Percentiles rank a stretch among this genome's conserved stretches.
Conservation (phyloP, 2,797 vertebrate genomes). For the Platalea minor region DNA sequence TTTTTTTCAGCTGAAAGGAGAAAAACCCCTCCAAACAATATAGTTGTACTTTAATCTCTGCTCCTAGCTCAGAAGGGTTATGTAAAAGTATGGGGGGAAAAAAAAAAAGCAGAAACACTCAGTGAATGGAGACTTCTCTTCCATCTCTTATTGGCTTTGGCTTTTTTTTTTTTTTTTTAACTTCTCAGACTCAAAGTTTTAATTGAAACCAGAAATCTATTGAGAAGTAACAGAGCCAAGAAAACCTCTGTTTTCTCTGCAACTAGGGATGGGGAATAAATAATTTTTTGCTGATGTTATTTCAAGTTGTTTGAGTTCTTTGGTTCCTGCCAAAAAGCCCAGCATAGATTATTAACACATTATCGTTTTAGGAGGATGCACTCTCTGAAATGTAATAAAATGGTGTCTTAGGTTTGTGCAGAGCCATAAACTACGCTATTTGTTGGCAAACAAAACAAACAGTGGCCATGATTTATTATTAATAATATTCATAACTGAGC, state of each 20-base stretch:
- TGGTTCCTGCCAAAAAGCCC: slow-evolving; percentile 60
- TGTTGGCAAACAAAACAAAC: slow-evolving; percentile 20
- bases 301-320: slow-evolving; percentile 71
- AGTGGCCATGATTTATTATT: slow-evolving; percentile 48
- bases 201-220: slow-evolving; percentile 81
- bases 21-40: background rate
- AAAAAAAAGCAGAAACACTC: background rate
- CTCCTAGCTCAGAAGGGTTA: slow-evolving; percentile 11
- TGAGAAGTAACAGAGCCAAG: slow-evolving; percentile 71
- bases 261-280: slow-evolving; percentile 72
- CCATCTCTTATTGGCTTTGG: slow-evolving; percentile 44
- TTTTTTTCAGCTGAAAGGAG: background rate
- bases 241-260: slow-evolving; percentile 75
- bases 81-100: background rate
- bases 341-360: slow-evolving; percentile 71
- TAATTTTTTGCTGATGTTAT: slow-evolving; percentile 76
- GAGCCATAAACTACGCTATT: background rate
- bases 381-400: slow-evolving; percentile 30
- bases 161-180: slow-evolving; percentile 40
- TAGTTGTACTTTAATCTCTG: slow-evolving; percentile 8
- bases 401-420: slow-evolving; percentile 13
- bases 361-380: slow-evolving; percentile 61
- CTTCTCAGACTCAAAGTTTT: slow-evolving; percentile 74
- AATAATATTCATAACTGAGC: slow-evolving; percentile 36
- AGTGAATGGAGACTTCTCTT: slow-evolving; percentile 48